Evolutionary conservation across 2,113 vertebrate species (phyloP).

Genomic region (Telmatochromis sp.): DNA sequence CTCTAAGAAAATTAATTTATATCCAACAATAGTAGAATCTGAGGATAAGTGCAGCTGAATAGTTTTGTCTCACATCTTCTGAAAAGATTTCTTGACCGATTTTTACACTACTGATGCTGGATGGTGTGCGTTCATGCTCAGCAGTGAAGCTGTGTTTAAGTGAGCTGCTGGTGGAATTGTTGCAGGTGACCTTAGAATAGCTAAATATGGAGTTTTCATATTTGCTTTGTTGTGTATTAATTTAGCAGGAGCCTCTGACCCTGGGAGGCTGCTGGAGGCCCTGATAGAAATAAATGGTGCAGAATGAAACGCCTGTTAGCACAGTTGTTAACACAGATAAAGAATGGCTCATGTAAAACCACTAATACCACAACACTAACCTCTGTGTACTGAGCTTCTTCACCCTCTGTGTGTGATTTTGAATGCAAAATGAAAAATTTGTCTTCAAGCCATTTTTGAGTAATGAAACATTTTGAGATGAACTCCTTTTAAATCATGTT

Average conservation of each 20-base stretch:
- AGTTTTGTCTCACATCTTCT: not conserved
- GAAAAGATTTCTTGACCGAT: not conserved
- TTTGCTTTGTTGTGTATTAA: not conserved
- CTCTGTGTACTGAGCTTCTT: not conserved
- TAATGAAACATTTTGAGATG: not conserved
- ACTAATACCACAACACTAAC: not conserved
- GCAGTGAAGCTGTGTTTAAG: not conserved
- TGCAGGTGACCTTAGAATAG: not conserved
- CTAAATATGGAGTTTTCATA: not conserved
- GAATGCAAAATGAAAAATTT: not conserved
- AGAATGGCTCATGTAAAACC: not conserved
- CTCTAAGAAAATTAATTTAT: not conserved
- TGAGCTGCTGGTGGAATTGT: not conserved
- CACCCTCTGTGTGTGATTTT: not conserved
- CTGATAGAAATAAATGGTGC: not conserved
- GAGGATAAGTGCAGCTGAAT: rapidly evolving
- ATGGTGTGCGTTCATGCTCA: not conserved
- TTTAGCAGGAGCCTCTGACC: not conserved
- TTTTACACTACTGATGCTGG: not conserved
- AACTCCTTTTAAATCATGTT: not conserved
- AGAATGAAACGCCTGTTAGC: not conserved
- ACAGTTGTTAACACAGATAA: not conserved
- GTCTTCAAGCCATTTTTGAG: not conserved
- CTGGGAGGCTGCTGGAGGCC: not conserved
- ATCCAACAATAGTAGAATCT: rapidly evolving